A percentile compares a stretch with the other conserved stretches of the same genome.
phyloP scores from a whole-genome alignment of 2,888 invertebrate genomes.

The Coronaproctus castanopsis region DNA sequence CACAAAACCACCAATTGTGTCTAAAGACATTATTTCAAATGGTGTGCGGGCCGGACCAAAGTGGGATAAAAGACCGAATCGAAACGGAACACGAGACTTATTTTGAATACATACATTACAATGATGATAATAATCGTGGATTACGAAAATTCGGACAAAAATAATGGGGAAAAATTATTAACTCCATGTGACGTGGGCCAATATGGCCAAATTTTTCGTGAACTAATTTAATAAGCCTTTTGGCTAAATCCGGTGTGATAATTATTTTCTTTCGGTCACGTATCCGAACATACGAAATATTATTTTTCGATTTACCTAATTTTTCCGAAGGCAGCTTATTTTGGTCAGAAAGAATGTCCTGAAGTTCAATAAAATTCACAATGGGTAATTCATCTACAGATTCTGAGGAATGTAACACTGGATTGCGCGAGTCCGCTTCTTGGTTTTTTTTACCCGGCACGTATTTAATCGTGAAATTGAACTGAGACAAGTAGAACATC shows the following conservation, averaged over 20 bases:
- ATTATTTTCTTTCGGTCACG: too few species aligned
- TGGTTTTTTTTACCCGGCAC: constrained; percentile 16
- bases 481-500: constrained; percentile 18
- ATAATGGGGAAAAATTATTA: constrained; percentile 12
- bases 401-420: constrained; percentile 16
- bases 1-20: constrained; percentile 23
- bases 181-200: constrained; percentile 13
- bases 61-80: constrained; percentile 20
- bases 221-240: constrained; percentile 13
- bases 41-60: constrained; percentile 21
- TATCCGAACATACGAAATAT: too few species aligned
- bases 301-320: too few species aligned
- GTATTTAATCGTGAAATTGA: constrained; percentile 17
- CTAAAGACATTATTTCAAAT: constrained; percentile 21
- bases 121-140: constrained; percentile 17
- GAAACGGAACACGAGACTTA: constrained; percentile 20
- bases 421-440: constrained; percentile 18
- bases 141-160: constrained; percentile 15
- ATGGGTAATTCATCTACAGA: too few species aligned
- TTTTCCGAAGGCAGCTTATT: constrained; percentile 9
- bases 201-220: constrained; percentile 15
- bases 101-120: constrained; percentile 22
- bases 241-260: constrained; percentile 13
- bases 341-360: constrained; percentile 16
- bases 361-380: constrained; percentile 3